Conservation (phyloP, 1,140 invertebrate genomes). For the Antheraea pernyi region DNA sequence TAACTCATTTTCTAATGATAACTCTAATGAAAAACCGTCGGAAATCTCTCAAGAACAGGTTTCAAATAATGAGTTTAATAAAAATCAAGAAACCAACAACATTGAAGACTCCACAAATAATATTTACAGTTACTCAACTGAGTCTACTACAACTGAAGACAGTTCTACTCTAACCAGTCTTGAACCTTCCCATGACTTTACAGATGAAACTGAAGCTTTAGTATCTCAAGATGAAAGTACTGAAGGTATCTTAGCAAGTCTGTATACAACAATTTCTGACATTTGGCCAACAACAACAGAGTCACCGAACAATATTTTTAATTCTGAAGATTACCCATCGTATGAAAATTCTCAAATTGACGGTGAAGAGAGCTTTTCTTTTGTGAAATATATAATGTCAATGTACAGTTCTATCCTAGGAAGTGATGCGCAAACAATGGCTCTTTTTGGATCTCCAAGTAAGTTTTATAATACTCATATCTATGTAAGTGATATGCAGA, state of each 20-base stretch:
- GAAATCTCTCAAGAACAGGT: not conserved
- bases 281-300: constrained; percentile 49
- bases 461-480: constrained; percentile 23
- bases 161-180: not conserved
- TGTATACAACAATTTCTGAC: constrained; percentile 51
- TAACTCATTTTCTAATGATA: not conserved
- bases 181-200: constrained; percentile 5
- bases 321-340: constrained; percentile 38
- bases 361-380: constrained; percentile 47
- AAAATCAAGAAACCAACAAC: not conserved
- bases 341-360: constrained; percentile 32
- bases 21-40: not conserved
- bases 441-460: constrained; percentile 55
- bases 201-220: constrained; percentile 12
- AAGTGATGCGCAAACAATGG: constrained; percentile 45
- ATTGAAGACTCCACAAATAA: not conserved
- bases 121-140: constrained; percentile 5
- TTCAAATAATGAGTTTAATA: not conserved
- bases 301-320: constrained; percentile 45
- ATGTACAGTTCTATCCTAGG: constrained; percentile 53
- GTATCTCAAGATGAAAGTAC: constrained; percentile 30
- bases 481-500: not conserved
- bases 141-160: constrained; percentile 7
- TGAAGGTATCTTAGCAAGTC: constrained; percentile 46
- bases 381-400: constrained; percentile 49